These are phyloP conservation scores for Cavia aperea DNA, from an alignment of 2,113 vertebrate species.

Conservation along the genomic window DNA sequence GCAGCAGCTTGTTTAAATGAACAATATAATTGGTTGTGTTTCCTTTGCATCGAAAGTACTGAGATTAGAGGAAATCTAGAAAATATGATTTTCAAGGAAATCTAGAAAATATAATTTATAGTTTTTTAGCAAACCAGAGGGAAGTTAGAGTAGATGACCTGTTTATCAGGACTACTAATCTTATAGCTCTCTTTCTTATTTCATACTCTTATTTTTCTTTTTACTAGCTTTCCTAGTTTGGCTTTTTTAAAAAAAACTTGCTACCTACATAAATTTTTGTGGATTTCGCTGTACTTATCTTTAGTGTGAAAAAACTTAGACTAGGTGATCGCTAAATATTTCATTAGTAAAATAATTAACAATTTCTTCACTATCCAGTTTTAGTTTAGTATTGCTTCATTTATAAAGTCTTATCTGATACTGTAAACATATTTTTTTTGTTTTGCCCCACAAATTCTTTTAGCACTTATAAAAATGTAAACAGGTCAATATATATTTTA, in stretches of 20 bases:
- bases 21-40: conserved; percentile 20
- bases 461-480: conserved; percentile 16
- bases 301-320: not conserved
- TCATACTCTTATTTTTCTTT: not conserved
- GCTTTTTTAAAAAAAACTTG: not conserved
- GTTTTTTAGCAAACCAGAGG: not conserved
- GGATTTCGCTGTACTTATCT: not conserved
- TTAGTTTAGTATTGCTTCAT: conserved; percentile 21
- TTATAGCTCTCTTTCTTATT: conserved; percentile 24
- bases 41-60: conserved; percentile 24
- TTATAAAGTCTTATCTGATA: conserved; percentile 21
- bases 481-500: conserved; percentile 38
- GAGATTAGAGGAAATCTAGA: not conserved
- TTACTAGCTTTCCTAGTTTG: not conserved
- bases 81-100: not conserved
- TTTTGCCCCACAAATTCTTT: conserved; percentile 9
- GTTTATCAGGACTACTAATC: not conserved
- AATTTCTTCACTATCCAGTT: conserved; percentile 23
- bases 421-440: not conserved
- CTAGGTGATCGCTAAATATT: conserved; percentile 22
- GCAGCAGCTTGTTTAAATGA: conserved; percentile 19
- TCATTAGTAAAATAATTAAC: conserved; percentile 1
- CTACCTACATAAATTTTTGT: conserved; percentile 1
- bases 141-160: not conserved
- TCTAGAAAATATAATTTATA: conserved; percentile 12